A percentile compares a stretch with the other conserved stretches of the same genome.
Conservation (phyloP, 2,888 invertebrate species). For the Biston betularia region DNA sequence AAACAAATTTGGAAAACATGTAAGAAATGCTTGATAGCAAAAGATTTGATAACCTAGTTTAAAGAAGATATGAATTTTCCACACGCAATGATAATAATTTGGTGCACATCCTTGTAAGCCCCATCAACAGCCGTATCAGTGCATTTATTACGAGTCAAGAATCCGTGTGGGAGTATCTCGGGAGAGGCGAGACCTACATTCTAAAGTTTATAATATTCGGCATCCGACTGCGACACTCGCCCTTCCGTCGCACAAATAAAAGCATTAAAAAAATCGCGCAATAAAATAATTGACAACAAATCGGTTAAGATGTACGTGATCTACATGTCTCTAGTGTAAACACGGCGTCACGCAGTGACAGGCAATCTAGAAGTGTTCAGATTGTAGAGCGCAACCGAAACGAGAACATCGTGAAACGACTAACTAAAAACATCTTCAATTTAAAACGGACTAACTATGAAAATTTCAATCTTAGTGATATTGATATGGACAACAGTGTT, state of each 20-base stretch:
- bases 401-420: constrained; percentile 8
- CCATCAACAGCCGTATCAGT: constrained; percentile 30
- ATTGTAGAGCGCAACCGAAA: constrained; percentile 5
- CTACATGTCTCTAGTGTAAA: constrained; percentile 19
- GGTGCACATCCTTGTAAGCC: constrained; percentile 40
- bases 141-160: constrained; percentile 38
- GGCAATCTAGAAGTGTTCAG: constrained; percentile 15
- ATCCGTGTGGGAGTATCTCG: constrained; percentile 35
- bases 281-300: neutral
- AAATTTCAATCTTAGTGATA: constrained; percentile 40
- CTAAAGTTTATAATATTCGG: constrained; percentile 42
- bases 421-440: neutral
- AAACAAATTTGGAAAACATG: no score
- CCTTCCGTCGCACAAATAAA: constrained; percentile 10
- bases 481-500: constrained; percentile 45
- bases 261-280: neutral
- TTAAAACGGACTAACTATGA: constrained; percentile 31
- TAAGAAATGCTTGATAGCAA: no score
- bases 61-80: constrained; percentile 3
- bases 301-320: neutral
- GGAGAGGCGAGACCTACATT: constrained; percentile 25
- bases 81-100: constrained; percentile 40
- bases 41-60: neutral
- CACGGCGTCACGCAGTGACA: constrained; percentile 23
- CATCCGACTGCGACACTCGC: constrained; percentile 37